Percentiles rank a stretch among this genome's conserved stretches.
Evolutionary conservation across 2,888 invertebrate species (phyloP).

Genomic region (Pseudolycoriella hygida): DNA sequence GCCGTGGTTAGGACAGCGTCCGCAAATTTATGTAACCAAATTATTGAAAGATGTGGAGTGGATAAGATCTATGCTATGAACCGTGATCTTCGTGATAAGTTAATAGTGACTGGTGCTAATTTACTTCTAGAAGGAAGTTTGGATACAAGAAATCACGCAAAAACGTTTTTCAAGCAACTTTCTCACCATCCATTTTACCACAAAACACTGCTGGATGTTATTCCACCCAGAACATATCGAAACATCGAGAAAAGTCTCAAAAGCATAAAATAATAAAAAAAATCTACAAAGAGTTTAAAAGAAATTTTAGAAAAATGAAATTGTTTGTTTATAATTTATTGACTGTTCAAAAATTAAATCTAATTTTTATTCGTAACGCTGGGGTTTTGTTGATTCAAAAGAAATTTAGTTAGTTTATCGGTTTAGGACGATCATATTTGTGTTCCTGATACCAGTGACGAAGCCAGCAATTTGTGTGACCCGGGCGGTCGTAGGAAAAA

Average conservation of each 20-base stretch:
- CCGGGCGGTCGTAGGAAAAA: no score
- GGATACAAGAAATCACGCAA: conserved; percentile 67
- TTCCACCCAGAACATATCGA: conserved; percentile 58
- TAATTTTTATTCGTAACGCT: no score
- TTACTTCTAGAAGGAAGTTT: conserved; percentile 72
- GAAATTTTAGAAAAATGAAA: no score
- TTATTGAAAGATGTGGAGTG: conserved; percentile 57
- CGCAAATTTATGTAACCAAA: conserved; percentile 53
- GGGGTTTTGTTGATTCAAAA: no score
- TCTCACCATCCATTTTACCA: conserved; percentile 59
- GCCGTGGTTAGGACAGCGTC: conserved; percentile 72
- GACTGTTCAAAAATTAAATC: no score
- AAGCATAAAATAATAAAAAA: conserved; percentile 10
- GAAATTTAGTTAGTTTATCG: no score
- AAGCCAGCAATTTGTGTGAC: no score
- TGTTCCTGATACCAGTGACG: no score
- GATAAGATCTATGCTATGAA: conserved; percentile 53
- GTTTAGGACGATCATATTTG: no score
- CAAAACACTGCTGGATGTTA: conserved; percentile 57
- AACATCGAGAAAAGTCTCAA: conserved; percentile 66
- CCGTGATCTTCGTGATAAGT: conserved; percentile 58
- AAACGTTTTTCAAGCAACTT: conserved; percentile 55
- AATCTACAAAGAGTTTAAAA: no score
- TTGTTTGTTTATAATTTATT: no score
- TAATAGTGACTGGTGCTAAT: conserved; percentile 65